Base-by-base conservation (phyloP, 1,140 invertebrate species). In the Dufourea novaeangliae region DNA sequence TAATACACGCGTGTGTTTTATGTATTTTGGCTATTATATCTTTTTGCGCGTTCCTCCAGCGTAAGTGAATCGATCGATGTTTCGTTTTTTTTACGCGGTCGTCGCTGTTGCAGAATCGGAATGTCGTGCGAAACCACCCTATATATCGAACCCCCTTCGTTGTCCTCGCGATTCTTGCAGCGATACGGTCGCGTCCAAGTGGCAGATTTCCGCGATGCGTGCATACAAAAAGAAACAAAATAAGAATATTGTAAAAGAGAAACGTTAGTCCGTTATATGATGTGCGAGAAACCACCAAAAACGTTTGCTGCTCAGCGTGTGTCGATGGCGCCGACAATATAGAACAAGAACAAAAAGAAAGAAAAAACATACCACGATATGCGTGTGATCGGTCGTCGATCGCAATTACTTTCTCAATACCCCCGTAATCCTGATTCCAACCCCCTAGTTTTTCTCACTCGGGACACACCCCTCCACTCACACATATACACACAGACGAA, bases 311-410 rank as follows among this genome's bases (percentile, higher is more conserved):
- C 29, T 66, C 39, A 44, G 62, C 34, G 20, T 56, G 39, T 32
- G 5, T 57, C 54, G 27, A 57, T 63, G 44, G 37, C 29, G 41
- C 1, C 69, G 54, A 17, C 54, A n/a, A 29, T 20, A 4, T n/a
- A 22, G 7, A 34, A 73, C 17, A 63, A 52, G 3, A 22, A 52
- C 4, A 22, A 64, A n/a, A n/a, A n/a, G 17, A n/a, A 17, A 7
- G 20, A 50, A 17, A 7, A 8, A 8, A 17, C 20, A 50, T 50
- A 8, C 3, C 8, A 5, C 8, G 34, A 22, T 73, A 17, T 54
- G 50, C 71, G 71, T 66, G 62, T 52, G 72, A 56, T 63, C 64
- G 50, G 54, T 39, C 44, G 54, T 39, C 44, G 25, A 74, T 73
- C 39, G 25, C 29, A 56, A 56, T 46, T 37, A n/a, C 39, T 50